Evolutionary conservation across 2,113 vertebrate species (phyloP), one percentile per base, ranked within the genome.

Genomic region (Vireo altiloquus): DNA sequence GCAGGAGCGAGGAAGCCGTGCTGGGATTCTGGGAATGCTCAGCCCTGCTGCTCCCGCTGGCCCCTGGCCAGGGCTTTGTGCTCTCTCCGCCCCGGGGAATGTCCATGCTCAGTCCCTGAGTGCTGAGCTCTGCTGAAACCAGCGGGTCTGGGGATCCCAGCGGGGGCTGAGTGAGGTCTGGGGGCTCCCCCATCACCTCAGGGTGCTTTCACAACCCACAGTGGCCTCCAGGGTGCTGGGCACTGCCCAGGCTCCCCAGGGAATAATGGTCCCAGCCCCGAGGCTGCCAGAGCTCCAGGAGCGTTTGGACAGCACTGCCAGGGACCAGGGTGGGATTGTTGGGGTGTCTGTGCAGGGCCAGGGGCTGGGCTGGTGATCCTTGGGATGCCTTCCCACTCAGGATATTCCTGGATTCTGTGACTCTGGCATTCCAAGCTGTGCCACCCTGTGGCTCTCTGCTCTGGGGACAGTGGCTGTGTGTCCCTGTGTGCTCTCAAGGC

Each of bases 361-460:
- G 59, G 80, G 42, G 12, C 2, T n/a, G 60, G 0, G 0, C 1
- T 3, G 2, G 14, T 24, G 10, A 17, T 31, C 52, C 82, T 10
- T 47, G 42, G 60, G 25, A 20, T 12, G 9, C 25, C 14, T 47
- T 2, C 59, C 61, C 9, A 4, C 44, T 59, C 52, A 31, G 71
- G 37, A 57, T 11, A 3, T 66, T 35, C 50, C 11, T n/a, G 15
- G 15, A 30, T 85, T 56, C 35, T 40, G 60, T 56, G 40, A 10
- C 30, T 44, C 16, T 47, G 47, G 6, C 2, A 1, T 40, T 59
- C 74, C 54, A 25, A 59, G 54, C 49, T 37, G 59, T 8, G 53
- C 40, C 23, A 1, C 6, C 13, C 4, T 46, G n/a, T n/a, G 0
- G 0, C 82, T 27, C n/a, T 12, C 37, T 63, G 54, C 70, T 35